Conservation (phyloP, 2,888 invertebrate species). For the Cephus pygmeus region DNA sequence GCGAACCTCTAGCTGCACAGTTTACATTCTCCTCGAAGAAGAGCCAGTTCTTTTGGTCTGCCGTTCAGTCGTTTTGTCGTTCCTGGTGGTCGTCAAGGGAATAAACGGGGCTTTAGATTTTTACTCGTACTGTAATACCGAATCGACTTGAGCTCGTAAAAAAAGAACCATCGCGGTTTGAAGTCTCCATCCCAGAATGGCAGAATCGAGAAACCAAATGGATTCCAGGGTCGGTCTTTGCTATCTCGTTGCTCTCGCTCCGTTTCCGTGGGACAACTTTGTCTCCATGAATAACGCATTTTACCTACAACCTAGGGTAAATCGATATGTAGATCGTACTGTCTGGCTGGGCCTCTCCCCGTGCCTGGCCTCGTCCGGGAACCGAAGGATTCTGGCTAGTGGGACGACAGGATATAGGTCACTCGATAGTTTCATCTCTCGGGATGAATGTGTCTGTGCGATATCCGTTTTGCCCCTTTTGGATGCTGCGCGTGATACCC, state of each 20-base stretch:
- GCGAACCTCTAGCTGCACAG: neutral
- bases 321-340: constrained; percentile 48
- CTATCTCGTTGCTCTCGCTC: constrained; percentile 42
- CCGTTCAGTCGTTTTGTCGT: neutral
- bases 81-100: neutral
- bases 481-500: neutral
- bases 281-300: constrained; percentile 51
- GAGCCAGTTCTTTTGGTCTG: too few relatives aligned
- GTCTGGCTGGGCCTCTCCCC: neutral
- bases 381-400: constrained; percentile 36
- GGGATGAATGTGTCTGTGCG: neutral
- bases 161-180: neutral
- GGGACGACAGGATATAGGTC: constrained; percentile 14
- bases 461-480: neutral
- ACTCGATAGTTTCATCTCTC: neutral
- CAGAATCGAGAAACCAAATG: constrained; percentile 29
- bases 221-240: constrained; percentile 32
- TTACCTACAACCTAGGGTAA: constrained; percentile 23
- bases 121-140: neutral
- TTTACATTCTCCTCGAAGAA: neutral
- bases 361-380: constrained; percentile 16
- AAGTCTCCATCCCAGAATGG: neutral
- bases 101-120: neutral
- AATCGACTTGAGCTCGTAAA: neutral
- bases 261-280: constrained; percentile 45